Base-by-base conservation (phyloP, 2,797 vertebrate species). In the Alectoris magna region DNA sequence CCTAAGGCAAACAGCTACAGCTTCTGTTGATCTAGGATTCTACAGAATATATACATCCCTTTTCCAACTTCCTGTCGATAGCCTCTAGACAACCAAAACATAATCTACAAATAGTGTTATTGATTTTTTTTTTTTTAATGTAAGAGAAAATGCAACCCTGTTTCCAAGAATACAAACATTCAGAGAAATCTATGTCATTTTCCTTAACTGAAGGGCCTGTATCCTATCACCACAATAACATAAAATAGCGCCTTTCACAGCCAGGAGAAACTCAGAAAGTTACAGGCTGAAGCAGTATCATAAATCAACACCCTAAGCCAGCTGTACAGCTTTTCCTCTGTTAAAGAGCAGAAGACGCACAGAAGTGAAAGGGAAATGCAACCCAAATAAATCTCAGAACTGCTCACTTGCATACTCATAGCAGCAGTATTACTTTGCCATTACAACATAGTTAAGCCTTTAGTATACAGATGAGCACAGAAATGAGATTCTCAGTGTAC, bases 251-350 rank as follows among this genome's bases (percentile, higher is more conserved):
- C 39, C 38, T 80, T 69, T 69, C 76, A 88, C 12, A 59, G 68
- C 5, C 29, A 91, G 63, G 18, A 77, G 8, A 38, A 46, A 8
- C 23, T 72, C 49, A 18, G 21, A 55, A n/a, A 7, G 11, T 15
- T 24, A 77, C 29, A 72, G 31, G 36, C 63, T 27, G 19, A 26
- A 84, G 6, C 2, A 14, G 5, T 21, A 0, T 7, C 24, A 74
- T 2, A 1, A 80, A 83, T 55, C 31, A 34, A 34, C 22, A 7
- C 6, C 9, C 23, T 11, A 41, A 6, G 14, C 0, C 5, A 88
- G 19, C n/a, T 62, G 78, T 0, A 0, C 0, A 0, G 34, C 41
- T n/a, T 77, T 46, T 1, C 3, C 67, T 17, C 27, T 39, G 36
- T 7, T 7, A 4, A 3, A 38, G 23, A n/a, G n/a, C 14, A 38